Evolutionary conservation across 2,888 invertebrate genomes (phyloP).

Genomic region (Drosophila phalerata): DNA sequence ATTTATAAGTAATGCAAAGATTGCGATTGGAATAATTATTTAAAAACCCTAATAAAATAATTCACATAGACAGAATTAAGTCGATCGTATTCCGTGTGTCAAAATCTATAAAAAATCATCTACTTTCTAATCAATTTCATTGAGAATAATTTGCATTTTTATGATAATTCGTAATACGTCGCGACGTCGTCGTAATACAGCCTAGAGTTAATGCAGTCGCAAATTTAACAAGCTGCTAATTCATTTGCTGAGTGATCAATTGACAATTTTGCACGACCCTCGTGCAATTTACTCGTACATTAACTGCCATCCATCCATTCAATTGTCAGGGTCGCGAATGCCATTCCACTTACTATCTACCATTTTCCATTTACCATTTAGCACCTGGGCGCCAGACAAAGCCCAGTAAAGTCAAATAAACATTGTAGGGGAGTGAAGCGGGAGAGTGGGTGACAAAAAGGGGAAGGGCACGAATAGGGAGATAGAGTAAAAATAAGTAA

Average conservation of each 20-base stretch:
- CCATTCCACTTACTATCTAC: slow-evolving; percentile 1
- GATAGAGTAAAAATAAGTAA: background rate
- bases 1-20: too few species aligned
- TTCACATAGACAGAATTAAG: too few species aligned
- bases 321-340: slow-evolving; percentile 29
- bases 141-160: background rate
- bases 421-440: background rate
- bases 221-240: slow-evolving; percentile 21
- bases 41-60: too few species aligned
- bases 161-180: background rate
- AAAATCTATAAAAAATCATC: background rate
- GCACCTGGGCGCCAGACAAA: slow-evolving; percentile 47
- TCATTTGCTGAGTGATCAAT: slow-evolving; percentile 27
- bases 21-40: too few species aligned
- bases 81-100: background rate
- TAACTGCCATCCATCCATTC: slow-evolving; percentile 6
- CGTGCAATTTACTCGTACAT: slow-evolving; percentile 28
- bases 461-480: background rate
- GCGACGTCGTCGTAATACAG: background rate
- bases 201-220: background rate
- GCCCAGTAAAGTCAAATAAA: background rate
- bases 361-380: slow-evolving; percentile 29
- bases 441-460: background rate
- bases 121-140: background rate
- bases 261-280: slow-evolving; percentile 28